Percentiles rank a stretch among this genome's conserved stretches.
phyloP scores from a whole-genome alignment of 2,888 invertebrate species.

The Mesorhabditis spiculigera region DNA sequence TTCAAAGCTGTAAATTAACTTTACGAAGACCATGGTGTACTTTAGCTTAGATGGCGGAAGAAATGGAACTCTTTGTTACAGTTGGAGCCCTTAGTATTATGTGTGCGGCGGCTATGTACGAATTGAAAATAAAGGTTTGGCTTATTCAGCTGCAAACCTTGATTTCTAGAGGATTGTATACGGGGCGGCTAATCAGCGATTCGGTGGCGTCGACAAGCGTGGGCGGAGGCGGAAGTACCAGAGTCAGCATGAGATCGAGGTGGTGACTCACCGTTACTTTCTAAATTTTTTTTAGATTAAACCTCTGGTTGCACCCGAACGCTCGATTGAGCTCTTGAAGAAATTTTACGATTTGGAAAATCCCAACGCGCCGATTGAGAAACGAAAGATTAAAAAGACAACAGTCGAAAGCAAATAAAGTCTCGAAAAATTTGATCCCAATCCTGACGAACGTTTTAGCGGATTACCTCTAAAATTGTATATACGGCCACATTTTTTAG shows the following conservation, averaged over 20 bases:
- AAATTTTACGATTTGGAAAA: slow-evolving; percentile 91
- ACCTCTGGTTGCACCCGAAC: slow-evolving; percentile 68
- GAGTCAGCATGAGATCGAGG: slow-evolving; percentile 27
- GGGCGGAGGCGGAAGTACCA: slow-evolving; percentile 63
- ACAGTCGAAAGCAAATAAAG: neutral
- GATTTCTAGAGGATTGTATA: slow-evolving; percentile 74
- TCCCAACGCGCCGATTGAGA: slow-evolving; percentile 65
- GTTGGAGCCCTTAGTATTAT: slow-evolving; percentile 98
- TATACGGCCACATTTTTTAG: too few species aligned
- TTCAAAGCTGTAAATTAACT: neutral
- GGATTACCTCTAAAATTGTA: too few species aligned
- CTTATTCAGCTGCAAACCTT: neutral
- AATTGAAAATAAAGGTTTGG: slow-evolving; percentile 24
- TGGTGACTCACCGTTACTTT: slow-evolving; percentile 7
- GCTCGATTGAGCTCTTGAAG: slow-evolving; percentile 83
- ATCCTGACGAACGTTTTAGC: too few species aligned
- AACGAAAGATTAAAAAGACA: slow-evolving; percentile 30
- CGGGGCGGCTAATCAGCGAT: slow-evolving; percentile 90
- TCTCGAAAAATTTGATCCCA: neutral
- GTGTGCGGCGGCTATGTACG: slow-evolving; percentile 72
- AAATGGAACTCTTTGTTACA: slow-evolving; percentile 69
- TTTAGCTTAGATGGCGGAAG: slow-evolving; percentile 19
- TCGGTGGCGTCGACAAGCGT: slow-evolving; percentile 91
- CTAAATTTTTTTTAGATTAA: slow-evolving; percentile 13
- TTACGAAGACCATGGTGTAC: neutral